phyloP scores from a whole-genome alignment of 1,140 invertebrate genomes.

The Lepidurus packardi region DNA sequence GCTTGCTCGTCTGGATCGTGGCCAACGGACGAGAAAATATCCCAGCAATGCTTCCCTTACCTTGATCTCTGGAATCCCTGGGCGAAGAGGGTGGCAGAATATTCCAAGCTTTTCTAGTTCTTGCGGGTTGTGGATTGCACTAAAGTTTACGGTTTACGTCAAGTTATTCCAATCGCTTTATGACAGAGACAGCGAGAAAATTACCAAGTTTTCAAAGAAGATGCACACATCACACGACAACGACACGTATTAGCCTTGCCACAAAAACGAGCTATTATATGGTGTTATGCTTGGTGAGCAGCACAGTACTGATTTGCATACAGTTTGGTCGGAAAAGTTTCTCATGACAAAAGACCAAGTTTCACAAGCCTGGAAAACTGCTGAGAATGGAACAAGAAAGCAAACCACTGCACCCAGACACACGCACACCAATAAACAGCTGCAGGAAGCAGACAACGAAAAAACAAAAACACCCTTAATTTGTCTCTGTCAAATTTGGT shows the following conservation, averaged over 20 bases:
- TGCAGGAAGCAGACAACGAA: background rate
- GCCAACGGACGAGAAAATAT: background rate
- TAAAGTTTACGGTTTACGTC: background rate
- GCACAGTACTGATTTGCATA: background rate
- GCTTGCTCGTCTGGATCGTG: background rate
- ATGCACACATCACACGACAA: background rate
- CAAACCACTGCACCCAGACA: slow-evolving; percentile 4
- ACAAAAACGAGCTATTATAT: background rate
- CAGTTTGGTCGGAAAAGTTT: background rate
- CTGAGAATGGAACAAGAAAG: background rate
- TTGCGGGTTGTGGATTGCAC: background rate
- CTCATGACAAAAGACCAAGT: background rate
- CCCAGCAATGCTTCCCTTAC: background rate
- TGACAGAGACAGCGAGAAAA: too few relatives aligned
- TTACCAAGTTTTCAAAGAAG: background rate
- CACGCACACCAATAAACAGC: slow-evolving; percentile 17
- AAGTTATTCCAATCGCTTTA: background rate
- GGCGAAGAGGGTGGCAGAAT: background rate
- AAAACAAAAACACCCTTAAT: background rate
- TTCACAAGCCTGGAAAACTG: background rate
- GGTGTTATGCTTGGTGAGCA: background rate
- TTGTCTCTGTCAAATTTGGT: background rate
- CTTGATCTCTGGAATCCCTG: background rate
- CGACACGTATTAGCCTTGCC: background rate
- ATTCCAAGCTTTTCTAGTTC: background rate